phyloP scores from a whole-genome alignment of 1,140 invertebrate genomes.

The Musca vetustissima region DNA sequence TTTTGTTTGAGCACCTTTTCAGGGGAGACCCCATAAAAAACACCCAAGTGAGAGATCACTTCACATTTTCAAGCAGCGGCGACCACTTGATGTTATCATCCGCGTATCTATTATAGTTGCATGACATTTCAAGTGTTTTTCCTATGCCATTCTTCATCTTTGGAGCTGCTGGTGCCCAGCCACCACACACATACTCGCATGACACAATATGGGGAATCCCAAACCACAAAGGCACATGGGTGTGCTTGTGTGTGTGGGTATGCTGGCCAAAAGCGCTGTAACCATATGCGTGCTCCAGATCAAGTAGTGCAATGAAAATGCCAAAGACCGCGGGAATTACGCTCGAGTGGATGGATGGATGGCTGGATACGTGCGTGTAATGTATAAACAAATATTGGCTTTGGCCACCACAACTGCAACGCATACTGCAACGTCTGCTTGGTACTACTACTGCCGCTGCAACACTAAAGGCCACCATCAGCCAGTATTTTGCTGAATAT shows the following conservation, averaged over 20 bases:
- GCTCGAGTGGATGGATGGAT: slow-evolving; percentile 12
- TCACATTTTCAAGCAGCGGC: slow-evolving; percentile 2
- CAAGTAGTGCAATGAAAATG: slow-evolving; percentile 21
- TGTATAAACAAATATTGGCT: slow-evolving; percentile 15
- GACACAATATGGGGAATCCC: too few relatives aligned
- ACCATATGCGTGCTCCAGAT: slow-evolving; percentile 20
- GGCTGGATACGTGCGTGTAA: slow-evolving; percentile 16
- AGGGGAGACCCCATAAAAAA: too few relatives aligned
- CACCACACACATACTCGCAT: too few relatives aligned
- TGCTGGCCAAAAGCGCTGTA: too few relatives aligned
- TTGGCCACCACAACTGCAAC: slow-evolving; percentile 3
- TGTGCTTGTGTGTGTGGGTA: too few relatives aligned
- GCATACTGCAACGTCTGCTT: not conserved
- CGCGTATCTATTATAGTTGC: slow-evolving; percentile 12
- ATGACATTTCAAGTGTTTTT: slow-evolving; percentile 23
- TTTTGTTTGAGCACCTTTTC: too few relatives aligned
- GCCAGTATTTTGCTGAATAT: not conserved
- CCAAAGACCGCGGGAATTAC: slow-evolving; percentile 19
- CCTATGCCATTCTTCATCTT: too few relatives aligned
- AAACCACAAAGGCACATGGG: too few relatives aligned
- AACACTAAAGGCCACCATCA: not conserved
- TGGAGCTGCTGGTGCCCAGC: too few relatives aligned
- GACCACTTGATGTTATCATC: slow-evolving; percentile 19
- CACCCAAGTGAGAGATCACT: too few relatives aligned
- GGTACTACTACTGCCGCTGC: not conserved